These are phyloP conservation scores for Laticauda laticaudata DNA, from an alignment of 2,113 vertebrate genomes.

Conservation along the genomic window DNA sequence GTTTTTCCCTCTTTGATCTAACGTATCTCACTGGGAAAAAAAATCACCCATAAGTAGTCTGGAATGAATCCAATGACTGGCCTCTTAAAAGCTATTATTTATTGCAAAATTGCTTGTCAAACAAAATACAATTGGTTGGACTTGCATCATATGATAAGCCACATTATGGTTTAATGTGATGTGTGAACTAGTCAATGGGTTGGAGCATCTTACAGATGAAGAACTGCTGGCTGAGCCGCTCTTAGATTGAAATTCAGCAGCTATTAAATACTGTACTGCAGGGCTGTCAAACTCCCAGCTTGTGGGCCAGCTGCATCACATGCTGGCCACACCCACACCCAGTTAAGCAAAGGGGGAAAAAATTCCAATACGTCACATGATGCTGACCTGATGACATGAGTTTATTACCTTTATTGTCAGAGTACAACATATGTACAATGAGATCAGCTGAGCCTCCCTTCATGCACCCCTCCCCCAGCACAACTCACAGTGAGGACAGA, in stretches of 20 bases:
- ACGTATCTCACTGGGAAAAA: not conserved
- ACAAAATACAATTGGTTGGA: not conserved
- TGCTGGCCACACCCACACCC: too few relatives aligned
- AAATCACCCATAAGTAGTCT: not conserved
- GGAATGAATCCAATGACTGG: not conserved
- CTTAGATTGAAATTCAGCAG: not conserved
- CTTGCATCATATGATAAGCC: not conserved
- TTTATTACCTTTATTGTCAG: too few relatives aligned
- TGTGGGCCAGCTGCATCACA: too few relatives aligned
- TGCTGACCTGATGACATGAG: too few relatives aligned
- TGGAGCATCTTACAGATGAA: not conserved
- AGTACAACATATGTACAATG: too few relatives aligned
- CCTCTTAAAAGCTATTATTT: not conserved
- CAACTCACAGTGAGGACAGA: too few relatives aligned
- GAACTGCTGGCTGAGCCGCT: not conserved
- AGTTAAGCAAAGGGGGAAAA: too few relatives aligned
- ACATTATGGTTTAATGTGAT: not conserved
- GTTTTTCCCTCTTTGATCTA: not conserved
- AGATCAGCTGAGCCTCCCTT: too few relatives aligned
- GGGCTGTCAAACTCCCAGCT: too few relatives aligned
- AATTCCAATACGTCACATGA: too few relatives aligned
- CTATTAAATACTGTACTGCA: not conserved
- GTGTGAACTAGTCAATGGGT: not conserved
- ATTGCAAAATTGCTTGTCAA: not conserved
- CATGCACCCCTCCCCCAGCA: too few relatives aligned